These are phyloP conservation scores for Petrocephalus microphthalmus DNA, from an alignment of 2,113 vertebrate species.

Conservation along the genomic window DNA sequence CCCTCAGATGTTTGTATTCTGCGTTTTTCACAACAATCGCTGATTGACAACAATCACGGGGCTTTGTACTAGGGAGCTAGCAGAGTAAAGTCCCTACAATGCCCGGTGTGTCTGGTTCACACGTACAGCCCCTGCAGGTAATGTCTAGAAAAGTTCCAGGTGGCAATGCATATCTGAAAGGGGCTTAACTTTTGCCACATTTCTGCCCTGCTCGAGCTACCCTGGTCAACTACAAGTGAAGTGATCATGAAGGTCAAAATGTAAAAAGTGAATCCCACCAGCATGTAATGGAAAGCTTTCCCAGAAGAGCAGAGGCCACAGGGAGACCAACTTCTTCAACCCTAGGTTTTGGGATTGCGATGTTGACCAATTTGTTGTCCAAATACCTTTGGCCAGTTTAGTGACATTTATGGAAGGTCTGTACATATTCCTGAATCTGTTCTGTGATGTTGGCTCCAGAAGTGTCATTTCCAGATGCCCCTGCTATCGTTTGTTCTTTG, in stretches of 20 bases:
- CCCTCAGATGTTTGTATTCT: not conserved
- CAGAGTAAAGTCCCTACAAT: not conserved
- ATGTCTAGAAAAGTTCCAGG: not conserved
- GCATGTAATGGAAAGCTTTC: too few species aligned
- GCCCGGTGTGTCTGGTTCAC: not conserved
- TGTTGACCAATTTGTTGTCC: not conserved
- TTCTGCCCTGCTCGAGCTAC: not conserved
- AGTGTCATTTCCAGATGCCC: not conserved
- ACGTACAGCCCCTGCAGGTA: not conserved
- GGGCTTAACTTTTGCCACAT: not conserved
- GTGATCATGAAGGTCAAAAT: not conserved
- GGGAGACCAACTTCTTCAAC: not conserved
- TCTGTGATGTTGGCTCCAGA: not conserved
- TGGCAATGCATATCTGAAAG: not conserved
- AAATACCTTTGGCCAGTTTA: not conserved
- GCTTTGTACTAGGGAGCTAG: not conserved
- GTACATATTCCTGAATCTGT: not conserved
- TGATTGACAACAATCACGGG: not conserved
- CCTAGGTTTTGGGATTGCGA: not conserved
- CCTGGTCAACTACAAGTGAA: not conserved
- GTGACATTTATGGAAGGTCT: not conserved
- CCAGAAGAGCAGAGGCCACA: too few species aligned
- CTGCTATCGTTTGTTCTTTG: not conserved
- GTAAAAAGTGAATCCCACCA: not conserved
- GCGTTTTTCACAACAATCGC: not conserved